phyloP scores from a whole-genome alignment of 2,113 vertebrate species.

The Microcebus griseorufus region DNA sequence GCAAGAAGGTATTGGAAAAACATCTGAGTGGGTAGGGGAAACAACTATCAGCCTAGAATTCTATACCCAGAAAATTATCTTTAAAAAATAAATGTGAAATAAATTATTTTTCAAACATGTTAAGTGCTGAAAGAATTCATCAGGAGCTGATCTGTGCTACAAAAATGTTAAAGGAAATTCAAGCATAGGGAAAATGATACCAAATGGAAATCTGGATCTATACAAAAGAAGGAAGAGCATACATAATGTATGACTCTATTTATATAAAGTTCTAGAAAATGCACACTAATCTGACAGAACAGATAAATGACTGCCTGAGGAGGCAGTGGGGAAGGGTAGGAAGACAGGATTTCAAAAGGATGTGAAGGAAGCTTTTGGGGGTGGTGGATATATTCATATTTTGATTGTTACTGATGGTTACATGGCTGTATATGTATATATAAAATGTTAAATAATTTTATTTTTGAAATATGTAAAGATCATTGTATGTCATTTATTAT shows the following conservation, averaged over 20 bases:
- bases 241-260: constrained; percentile 44
- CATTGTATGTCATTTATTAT: constrained; percentile 13
- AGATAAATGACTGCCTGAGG: not conserved
- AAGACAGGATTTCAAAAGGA: not conserved
- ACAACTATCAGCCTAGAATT: not conserved
- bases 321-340: not conserved
- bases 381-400: not conserved
- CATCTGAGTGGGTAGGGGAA: not conserved
- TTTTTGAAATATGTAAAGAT: constrained; percentile 19
- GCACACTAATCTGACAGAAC: constrained; percentile 35
- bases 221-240: constrained; percentile 40
- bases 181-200: constrained; percentile 31
- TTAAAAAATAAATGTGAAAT: constrained; percentile 38
- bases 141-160: not conserved
- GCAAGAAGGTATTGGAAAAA: not conserved
- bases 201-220: constrained; percentile 45
- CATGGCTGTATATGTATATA: not conserved
- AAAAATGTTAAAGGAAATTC: constrained; percentile 44
- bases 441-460: not conserved
- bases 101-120: constrained; percentile 18
- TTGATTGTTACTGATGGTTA: constrained; percentile 1
- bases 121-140: constrained; percentile 44
- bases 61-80: not conserved
- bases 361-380: not conserved
- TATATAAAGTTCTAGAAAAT: constrained; percentile 50